Evolutionary conservation across 2,888 invertebrate genomes (phyloP), one percentile per base, ranked within the genome.

Genomic region (Erpobdella octoculata): DNA sequence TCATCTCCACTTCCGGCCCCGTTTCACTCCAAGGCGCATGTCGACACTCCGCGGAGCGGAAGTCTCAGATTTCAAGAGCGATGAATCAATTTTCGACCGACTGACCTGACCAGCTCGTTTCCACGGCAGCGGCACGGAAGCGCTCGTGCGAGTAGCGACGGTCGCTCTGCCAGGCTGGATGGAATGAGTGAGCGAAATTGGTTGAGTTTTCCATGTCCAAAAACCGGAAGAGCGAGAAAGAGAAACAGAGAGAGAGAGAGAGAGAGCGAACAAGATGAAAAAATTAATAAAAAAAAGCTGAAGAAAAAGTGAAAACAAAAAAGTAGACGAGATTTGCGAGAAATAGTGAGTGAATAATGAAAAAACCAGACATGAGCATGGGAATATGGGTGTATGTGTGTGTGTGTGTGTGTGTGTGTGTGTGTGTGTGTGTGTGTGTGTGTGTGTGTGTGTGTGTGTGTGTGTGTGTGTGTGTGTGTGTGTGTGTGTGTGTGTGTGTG

Each of bases 381-480:
- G n/a, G 21, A 25, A 28, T 6, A 5, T 53, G 53, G 6, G 62
- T 62, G 62, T 28, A 35, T 62, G 62, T n/a, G 62, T 62, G 62
- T 62, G 62, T 21, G 61, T 61, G 61, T 18, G 61, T 61, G 61
- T 21, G 61, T 31, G 61, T 21, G 61, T 61, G 61, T n/a, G 25
- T 62, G n/a, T 1, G 35, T 62, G 62, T 25, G 18, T 33, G 25
- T 62, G 25, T 28, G n/a, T 8, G 18, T 4, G 62, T 62, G 62
- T 28, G 62, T 33, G 62, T 28, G 62, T 8, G 31, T 28, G 31
- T 62, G 35, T 28, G 35, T 62, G 62, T 28, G 33, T 62, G 62
- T 28, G 62, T 62, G 62, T 28, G 62, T 62, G 62, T 28, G 35
- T 62, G 62, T n/a, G 35, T 62, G 62, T 28, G 62, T 62, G 62